Evolutionary conservation across 1,140 invertebrate genomes (phyloP).

Genomic region (Bacillus rossius): DNA sequence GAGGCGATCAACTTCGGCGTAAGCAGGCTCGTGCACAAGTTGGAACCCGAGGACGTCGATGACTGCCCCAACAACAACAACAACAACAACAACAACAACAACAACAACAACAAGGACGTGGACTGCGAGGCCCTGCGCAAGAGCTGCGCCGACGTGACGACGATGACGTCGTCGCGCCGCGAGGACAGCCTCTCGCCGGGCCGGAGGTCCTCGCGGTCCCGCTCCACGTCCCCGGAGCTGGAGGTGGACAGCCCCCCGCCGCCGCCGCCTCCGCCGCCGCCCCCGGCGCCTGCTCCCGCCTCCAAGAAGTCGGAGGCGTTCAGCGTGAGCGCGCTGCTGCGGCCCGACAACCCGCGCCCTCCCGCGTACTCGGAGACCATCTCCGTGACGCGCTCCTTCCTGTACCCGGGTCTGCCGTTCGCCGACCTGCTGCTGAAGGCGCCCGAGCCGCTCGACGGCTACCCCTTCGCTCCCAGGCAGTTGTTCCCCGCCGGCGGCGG

Average conservation of each 20-base stretch:
- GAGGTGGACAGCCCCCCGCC: conserved; percentile 50
- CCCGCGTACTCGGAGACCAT: conserved; percentile 46
- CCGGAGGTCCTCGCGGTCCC: conserved; percentile 40
- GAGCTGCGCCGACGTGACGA: conserved; percentile 47
- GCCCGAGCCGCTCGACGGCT: conserved; percentile 1
- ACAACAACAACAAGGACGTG: conserved; percentile 11
- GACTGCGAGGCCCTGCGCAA: conserved; percentile 26
- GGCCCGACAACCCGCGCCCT: conserved; percentile 46
- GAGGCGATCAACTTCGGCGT: conserved; percentile 68
- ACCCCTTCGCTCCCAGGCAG: conserved; percentile 22
- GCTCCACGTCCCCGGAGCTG: conserved; percentile 59
- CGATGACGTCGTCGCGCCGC: conserved; percentile 41
- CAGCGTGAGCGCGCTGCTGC: conserved; percentile 67
- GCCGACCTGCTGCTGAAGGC: conserved; percentile 24
- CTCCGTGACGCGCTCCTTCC: conserved; percentile 50
- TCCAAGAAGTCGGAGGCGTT: conserved; percentile 50
- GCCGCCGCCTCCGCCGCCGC: conserved; percentile 25
- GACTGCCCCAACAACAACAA: conserved; percentile 8
- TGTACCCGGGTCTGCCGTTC: conserved; percentile 49
- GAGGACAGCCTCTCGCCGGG: conserved; percentile 28
- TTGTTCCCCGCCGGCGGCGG: conserved; percentile 14
- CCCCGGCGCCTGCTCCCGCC: conserved; percentile 35
- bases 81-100: too few species aligned
- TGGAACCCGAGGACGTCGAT: conserved; percentile 23
- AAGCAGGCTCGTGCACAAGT: conserved; percentile 51